phyloP scores from a whole-genome alignment of 2,888 invertebrate species.

The Aphidoletes aphidimyza region DNA sequence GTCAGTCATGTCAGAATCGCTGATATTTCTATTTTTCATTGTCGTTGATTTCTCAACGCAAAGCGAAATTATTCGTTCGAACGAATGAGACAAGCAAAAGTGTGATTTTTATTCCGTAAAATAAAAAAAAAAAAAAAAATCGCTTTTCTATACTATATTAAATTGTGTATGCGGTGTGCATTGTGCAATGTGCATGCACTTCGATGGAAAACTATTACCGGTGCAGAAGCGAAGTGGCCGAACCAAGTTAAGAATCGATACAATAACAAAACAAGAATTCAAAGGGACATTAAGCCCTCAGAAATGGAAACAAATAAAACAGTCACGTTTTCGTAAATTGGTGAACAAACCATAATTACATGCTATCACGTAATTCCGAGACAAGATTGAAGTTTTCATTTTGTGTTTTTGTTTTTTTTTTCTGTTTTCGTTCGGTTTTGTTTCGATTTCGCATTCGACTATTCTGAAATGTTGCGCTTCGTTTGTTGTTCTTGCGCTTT shows the following conservation, averaged over 20 bases:
- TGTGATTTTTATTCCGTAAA: slow-evolving; percentile 23
- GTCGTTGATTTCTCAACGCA: not conserved
- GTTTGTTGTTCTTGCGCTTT: not conserved
- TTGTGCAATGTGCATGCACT: too few species aligned
- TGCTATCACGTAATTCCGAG: slow-evolving; percentile 27
- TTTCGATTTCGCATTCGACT: not conserved
- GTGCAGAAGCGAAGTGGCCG: not conserved
- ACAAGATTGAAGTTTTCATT: slow-evolving; percentile 3
- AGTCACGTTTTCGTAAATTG: slow-evolving; percentile 48
- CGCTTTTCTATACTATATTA: too few species aligned
- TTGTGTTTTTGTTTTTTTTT: too few species aligned
- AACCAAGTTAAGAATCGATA: too few species aligned
- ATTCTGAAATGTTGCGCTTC: not conserved
- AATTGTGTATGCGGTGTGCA: too few species aligned
- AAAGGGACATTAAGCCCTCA: not conserved
- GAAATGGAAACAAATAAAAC: not conserved
- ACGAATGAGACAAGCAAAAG: not conserved
- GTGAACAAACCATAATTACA: slow-evolving; percentile 52
- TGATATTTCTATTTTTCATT: slow-evolving; percentile 22
- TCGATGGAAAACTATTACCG: not conserved
- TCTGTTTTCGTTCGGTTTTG: too few species aligned
- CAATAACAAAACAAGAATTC: not conserved
- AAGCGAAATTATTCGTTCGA: not conserved
- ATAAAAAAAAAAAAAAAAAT: too few species aligned
- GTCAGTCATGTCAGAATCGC: not conserved